Evolutionary conservation across 2,888 invertebrate species (phyloP).

Genomic region (Nemoura dubitans): DNA sequence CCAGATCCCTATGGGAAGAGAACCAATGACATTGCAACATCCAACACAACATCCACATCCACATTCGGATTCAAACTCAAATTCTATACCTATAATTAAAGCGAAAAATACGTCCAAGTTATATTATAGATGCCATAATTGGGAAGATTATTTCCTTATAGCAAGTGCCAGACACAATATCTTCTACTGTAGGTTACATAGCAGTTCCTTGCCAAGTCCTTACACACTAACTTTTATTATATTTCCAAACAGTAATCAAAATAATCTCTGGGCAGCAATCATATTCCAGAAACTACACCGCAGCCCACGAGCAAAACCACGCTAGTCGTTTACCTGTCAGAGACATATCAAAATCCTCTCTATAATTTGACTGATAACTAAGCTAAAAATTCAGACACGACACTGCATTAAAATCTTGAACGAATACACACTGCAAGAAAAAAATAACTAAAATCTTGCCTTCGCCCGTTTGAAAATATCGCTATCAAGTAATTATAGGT

Average conservation of each 20-base stretch:
- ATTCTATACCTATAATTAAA: too few relatives aligned
- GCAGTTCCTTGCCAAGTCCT: neutral
- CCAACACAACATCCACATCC: too few relatives aligned
- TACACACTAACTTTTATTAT: neutral
- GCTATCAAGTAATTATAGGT: constrained; percentile 43
- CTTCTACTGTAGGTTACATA: neutral
- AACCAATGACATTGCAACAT: neutral
- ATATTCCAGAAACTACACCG: neutral
- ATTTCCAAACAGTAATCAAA: constrained; percentile 10
- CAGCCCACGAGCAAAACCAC: neutral
- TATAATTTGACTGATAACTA: constrained; percentile 44
- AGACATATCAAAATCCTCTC: constrained; percentile 46
- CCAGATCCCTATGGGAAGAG: constrained; percentile 18
- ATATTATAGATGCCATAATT: neutral
- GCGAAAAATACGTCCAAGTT: too few relatives aligned
- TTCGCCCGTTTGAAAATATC: constrained; percentile 37
- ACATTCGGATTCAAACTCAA: too few relatives aligned
- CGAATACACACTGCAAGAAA: constrained; percentile 21
- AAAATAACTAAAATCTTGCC: constrained; percentile 31
- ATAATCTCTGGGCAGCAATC: constrained; percentile 34
- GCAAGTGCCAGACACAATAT: constrained; percentile 13
- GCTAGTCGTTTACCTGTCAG: constrained; percentile 44
- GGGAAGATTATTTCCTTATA: neutral
- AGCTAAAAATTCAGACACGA: constrained; percentile 32
- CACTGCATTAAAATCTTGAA: constrained; percentile 31